These are phyloP conservation scores for Eubasilissa regina DNA, from an alignment of 1,140 invertebrate genomes.

Conservation along the genomic window DNA sequence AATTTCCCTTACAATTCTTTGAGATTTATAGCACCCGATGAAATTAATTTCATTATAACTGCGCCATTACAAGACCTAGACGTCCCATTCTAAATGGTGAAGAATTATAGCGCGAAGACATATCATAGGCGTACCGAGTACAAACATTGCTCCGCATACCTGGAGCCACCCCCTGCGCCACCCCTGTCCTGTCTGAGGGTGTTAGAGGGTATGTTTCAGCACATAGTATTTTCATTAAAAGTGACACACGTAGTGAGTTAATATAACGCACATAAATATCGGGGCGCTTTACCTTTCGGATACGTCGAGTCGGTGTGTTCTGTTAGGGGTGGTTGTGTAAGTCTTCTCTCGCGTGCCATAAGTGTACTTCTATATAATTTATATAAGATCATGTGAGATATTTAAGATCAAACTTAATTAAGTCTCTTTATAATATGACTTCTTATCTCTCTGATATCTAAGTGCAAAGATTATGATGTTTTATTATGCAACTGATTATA, in stretches of 20 bases:
- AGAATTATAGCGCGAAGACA: constrained; percentile 53
- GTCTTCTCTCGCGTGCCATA: too few relatives aligned
- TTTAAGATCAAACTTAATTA: too few relatives aligned
- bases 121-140: constrained; percentile 20
- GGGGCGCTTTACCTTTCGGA: constrained; percentile 45
- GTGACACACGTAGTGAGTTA: constrained; percentile 60
- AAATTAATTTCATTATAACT: constrained; percentile 60
- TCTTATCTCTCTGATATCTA: too few relatives aligned
- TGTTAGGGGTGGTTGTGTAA: constrained; percentile 18
- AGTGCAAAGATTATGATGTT: too few relatives aligned
- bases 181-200: not conserved
- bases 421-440: too few relatives aligned
- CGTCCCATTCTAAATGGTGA: constrained; percentile 51
- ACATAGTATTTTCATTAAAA: constrained; percentile 61
- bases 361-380: too few relatives aligned
- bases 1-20: constrained; percentile 50
- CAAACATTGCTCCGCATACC: constrained; percentile 17
- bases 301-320: constrained; percentile 30
- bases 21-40: constrained; percentile 52
- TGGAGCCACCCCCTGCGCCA: not conserved
- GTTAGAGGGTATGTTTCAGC: constrained; percentile 49
- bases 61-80: constrained; percentile 49
- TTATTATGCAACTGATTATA: too few relatives aligned
- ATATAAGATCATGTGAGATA: too few relatives aligned
- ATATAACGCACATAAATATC: constrained; percentile 61